phyloP scores from a whole-genome alignment of 2,888 invertebrate species.

The Ectemnius lituratus region DNA sequence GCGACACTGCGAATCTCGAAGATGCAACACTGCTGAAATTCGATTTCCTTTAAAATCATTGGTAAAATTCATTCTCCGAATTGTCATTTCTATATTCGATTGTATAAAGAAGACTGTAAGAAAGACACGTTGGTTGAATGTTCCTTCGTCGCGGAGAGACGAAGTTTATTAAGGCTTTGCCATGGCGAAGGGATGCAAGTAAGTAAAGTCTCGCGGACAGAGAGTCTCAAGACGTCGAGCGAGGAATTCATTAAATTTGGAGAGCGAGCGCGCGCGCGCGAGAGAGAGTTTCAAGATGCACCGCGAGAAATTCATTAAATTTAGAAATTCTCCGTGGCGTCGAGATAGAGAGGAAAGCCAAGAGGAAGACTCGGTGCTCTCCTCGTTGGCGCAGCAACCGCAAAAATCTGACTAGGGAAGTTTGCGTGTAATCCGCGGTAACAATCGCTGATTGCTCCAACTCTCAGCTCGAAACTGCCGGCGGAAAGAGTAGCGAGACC shows the following conservation, averaged over 20 bases:
- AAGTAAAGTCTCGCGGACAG: neutral
- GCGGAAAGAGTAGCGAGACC: neutral
- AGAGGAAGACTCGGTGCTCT: too few relatives aligned
- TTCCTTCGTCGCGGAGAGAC: neutral
- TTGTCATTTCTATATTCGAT: too few relatives aligned
- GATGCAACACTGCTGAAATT: too few relatives aligned
- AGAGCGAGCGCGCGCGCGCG: neutral
- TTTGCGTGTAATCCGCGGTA: slow-evolving; percentile 3
- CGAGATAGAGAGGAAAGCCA: too few relatives aligned
- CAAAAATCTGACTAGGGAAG: neutral
- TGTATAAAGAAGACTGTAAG: too few relatives aligned
- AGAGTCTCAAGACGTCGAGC: slow-evolving; percentile 21
- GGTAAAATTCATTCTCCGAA: too few relatives aligned
- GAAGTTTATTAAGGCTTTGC: slow-evolving; percentile 19
- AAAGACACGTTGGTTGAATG: neutral
- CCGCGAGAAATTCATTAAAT: slow-evolving; percentile 19
- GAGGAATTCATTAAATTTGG: slow-evolving; percentile 16
- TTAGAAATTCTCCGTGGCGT: slow-evolving; percentile 6
- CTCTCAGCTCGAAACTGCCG: neutral
- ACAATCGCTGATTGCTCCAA: slow-evolving; percentile 5
- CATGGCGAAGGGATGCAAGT: slow-evolving; percentile 3
- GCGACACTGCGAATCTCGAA: slow-evolving; percentile 2
- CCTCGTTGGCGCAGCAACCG: too few relatives aligned
- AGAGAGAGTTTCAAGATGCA: slow-evolving; percentile 21
- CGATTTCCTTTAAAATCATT: too few relatives aligned